Base-by-base conservation (phyloP, 2,113 vertebrate species). In the Lepus europaeus region DNA sequence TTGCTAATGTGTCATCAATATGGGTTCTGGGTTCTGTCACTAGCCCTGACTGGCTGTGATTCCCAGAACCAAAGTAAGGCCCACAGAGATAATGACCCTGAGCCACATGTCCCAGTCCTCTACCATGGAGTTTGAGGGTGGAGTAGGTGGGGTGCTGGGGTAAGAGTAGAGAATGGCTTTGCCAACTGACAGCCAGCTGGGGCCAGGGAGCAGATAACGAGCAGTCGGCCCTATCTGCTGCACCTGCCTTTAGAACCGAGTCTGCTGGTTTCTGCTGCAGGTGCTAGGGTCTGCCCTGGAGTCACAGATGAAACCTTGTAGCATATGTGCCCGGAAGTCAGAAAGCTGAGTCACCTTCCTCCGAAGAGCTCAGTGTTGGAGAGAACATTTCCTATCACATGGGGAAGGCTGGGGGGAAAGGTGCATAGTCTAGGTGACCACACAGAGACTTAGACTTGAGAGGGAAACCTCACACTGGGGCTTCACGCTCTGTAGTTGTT, bases 371-470 rank as follows among this genome's bases (percentile, higher is more conserved):
- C 27, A 25, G 53, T 64, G 61, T 63, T 19, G 9, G 88, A 22
- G 69, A n/a, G 63, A 9, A 6, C 11, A 0, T 27, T 49, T 49
- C 53, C 29, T n/a, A 33, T 3, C 6, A 0, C 0, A 1, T 6
- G 63, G 56, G 51, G 14, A 64, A 85, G 9, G 39, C 39, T 36
- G 39, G 19, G 29, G 4, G 4, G 33, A 31, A 31, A 22, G 25
- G 45, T 2, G 0, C 2, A 31, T 4, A 39, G 8, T 27, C 19
- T 12, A 3, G 7, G 29, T 14, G 5, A 17, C 31, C 39, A 49
- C 64, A 27, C 6, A 22, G 14, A 5, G 39, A 33, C 64, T 39
- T 5, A 4, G 6, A 0, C 36, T 29, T 36, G 3, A 0, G 33
- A 76, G 14, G 25, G 31, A 45, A 27, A 9, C 1, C 33, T 53